These are phyloP conservation scores for Tanypteryx hageni DNA, from an alignment of 2,888 invertebrate species.

Conservation along the genomic window DNA sequence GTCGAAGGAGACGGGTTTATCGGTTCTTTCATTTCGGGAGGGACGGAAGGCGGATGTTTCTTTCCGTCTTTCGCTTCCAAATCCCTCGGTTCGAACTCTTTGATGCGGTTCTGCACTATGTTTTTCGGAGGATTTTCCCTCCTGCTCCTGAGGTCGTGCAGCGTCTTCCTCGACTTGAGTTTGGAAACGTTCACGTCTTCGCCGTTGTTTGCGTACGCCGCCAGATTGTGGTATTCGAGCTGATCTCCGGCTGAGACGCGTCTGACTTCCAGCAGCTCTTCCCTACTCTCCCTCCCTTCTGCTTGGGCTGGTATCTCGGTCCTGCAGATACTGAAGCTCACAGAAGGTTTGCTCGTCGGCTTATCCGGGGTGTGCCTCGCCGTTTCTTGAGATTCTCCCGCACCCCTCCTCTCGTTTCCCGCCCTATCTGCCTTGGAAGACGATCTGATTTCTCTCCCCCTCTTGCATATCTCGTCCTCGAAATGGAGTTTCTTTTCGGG, in stretches of 20 bases:
- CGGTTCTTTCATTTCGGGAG: slow-evolving; percentile 74
- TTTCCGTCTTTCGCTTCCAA: slow-evolving; percentile 60
- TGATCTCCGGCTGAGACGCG: not conserved
- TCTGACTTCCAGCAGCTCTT: not conserved
- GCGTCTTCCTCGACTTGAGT: slow-evolving; percentile 20
- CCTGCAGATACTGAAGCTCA: not conserved
- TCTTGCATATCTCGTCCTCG: slow-evolving; percentile 47
- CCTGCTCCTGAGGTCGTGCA: slow-evolving; percentile 29
- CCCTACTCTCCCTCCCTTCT: not conserved
- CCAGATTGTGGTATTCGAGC: not conserved
- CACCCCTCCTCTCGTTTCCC: not conserved
- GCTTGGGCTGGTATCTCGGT: not conserved
- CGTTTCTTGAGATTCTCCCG: too few relatives aligned
- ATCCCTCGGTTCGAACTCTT: slow-evolving; percentile 68
- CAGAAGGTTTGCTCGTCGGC: not conserved
- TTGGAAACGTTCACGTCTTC: not conserved
- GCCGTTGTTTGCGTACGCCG: not conserved
- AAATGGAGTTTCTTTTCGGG: slow-evolving; percentile 51
- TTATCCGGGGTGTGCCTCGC: not conserved
- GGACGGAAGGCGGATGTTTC: slow-evolving; percentile 69
- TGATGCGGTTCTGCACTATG: slow-evolving; percentile 73
- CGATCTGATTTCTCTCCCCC: slow-evolving; percentile 9
- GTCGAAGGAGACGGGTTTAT: slow-evolving; percentile 73
- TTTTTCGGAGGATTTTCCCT: slow-evolving; percentile 70
- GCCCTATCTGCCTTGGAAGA: slow-evolving; percentile 1